Evolutionary conservation across 2,888 invertebrate genomes (phyloP), one percentile per base, ranked within the genome.

Genomic region (Eilema caniola): DNA sequence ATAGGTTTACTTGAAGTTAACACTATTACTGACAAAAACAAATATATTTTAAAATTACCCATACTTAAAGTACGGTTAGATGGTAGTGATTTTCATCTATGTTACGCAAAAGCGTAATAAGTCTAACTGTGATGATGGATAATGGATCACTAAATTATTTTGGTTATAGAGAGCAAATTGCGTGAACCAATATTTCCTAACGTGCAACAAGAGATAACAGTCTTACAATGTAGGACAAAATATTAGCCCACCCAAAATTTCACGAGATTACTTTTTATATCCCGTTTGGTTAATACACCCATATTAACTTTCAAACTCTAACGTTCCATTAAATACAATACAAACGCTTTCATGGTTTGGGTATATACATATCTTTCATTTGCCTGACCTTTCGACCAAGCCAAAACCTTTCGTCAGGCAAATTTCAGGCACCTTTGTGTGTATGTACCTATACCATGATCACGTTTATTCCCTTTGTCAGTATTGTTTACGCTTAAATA

Each of bases 1-100:
- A 89, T 80, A 41, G 90, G 89, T 57, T 89, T 80, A 31, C 80
- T 72, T 62, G 75, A 68, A 69, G 76, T 74, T 67, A 74, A 67
- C 71, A 77, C 74, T 74, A 81, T 61, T 37, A 66, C 57, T 24
- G 83, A 73, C 72, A 79, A 71, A 28, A 86, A 68, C 67, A 85
- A 77, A 57, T 70, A 79, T 67, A 77, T 72, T 69, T 74, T 73
- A 71, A 82, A 62, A 69, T 60, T 69, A 75, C 76, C 75, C 88
- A 88, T 89, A 71, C 63, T 83, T 62, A 59, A 24, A 57, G 41
- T 56, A 62, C 57, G n/a, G 23, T 61, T 60, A 56, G 33, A 65
- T 64, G 67, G 20, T 70, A 62, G 71, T 71, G 66, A 71, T 24
- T 66, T 64, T 79, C 81, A 81, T 83, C 67, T 72, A 62, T 67